Conservation (phyloP, 2,888 invertebrate species). For the Aplocera efformata region DNA sequence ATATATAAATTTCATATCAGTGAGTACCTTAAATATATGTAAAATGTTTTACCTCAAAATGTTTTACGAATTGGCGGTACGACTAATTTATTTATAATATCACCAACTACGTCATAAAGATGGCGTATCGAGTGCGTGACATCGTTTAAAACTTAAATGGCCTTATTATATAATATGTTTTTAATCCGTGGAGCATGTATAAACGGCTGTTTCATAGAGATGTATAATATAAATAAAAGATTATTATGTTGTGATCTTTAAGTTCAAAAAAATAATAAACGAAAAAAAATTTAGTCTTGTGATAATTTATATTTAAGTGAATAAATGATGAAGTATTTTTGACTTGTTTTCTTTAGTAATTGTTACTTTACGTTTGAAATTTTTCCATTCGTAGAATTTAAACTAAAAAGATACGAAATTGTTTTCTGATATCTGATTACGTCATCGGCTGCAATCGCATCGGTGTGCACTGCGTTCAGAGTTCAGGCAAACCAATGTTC, state of each 20-base stretch:
- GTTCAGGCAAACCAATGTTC: too few species aligned
- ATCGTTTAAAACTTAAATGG: conserved; percentile 53
- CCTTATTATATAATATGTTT: conserved; percentile 63
- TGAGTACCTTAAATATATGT: conserved; percentile 51
- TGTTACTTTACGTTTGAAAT: too few species aligned
- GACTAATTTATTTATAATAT: conserved; percentile 51
- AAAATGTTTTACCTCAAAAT: conserved; percentile 31
- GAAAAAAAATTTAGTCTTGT: conserved; percentile 74
- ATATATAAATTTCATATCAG: conserved; percentile 58
- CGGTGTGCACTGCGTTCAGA: too few species aligned
- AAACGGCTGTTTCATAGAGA: conserved; percentile 65
- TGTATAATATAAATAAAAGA: conserved; percentile 55
- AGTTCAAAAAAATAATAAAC: conserved; percentile 69
- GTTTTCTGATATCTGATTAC: too few species aligned
- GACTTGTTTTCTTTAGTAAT: conserved; percentile 30
- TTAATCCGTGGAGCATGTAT: conserved; percentile 52
- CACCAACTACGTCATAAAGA: too few species aligned
- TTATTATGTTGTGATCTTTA: conserved; percentile 77
- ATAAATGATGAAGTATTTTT: conserved; percentile 75
- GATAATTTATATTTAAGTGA: conserved; percentile 79
- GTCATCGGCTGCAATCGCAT: too few species aligned
- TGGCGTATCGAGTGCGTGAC: conserved; percentile 37
- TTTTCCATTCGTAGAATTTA: too few species aligned
- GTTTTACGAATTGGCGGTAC: conserved; percentile 44
- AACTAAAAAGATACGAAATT: too few species aligned